Conservation (phyloP, 1,140 invertebrate species). For the Meloidogyne floridensis region DNA sequence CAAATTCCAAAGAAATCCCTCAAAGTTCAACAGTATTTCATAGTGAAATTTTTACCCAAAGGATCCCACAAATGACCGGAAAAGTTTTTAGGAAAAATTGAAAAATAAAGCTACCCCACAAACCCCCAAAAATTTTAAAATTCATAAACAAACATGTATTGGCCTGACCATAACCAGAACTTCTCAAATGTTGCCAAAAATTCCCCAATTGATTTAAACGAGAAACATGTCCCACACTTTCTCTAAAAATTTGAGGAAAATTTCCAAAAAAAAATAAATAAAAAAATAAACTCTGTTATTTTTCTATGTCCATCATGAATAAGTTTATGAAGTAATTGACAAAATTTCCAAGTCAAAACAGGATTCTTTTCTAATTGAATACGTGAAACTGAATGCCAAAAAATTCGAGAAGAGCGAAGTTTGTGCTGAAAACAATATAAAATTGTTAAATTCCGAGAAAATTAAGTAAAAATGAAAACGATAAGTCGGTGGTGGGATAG, state of each 20-base stretch:
- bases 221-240: conserved; percentile 16
- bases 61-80: too few species aligned
- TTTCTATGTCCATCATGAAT: conserved; percentile 83
- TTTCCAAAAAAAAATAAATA: not conserved
- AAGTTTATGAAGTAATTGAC: conserved; percentile 92
- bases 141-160: conserved; percentile 31
- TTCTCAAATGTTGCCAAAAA: conserved; percentile 64
- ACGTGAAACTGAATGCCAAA: conserved; percentile 61
- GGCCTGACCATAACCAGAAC: conserved; percentile 56
- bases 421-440: conserved; percentile 42
- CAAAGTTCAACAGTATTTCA: too few species aligned
- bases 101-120: too few species aligned
- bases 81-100: too few species aligned
- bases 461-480: not conserved
- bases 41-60: too few species aligned
- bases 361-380: conserved; percentile 68
- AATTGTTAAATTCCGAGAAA: not conserved
- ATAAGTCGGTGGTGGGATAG: too few species aligned
- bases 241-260: not conserved
- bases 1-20: too few species aligned
- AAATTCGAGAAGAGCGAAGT: conserved; percentile 58
- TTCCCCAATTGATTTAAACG: conserved; percentile 56
- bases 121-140: too few species aligned
- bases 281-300: conserved; percentile 32
- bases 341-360: conserved; percentile 97